phyloP scores from a whole-genome alignment of 2,888 invertebrate genomes.

The Julus scandinavius region DNA sequence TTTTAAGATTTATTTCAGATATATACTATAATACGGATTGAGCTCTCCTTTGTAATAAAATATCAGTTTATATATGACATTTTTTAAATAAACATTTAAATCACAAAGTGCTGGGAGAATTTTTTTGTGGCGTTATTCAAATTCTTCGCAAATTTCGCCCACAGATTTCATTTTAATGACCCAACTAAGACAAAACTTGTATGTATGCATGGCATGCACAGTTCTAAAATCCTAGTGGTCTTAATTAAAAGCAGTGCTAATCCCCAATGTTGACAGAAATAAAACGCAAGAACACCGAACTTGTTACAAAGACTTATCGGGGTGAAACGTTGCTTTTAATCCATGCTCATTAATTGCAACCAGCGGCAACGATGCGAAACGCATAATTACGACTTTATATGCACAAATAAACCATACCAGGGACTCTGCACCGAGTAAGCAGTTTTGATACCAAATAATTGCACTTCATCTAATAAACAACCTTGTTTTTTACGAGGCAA shows the following conservation, averaged over 20 bases:
- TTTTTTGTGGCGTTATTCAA: not conserved
- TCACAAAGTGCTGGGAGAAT: not conserved
- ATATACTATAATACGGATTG: no score
- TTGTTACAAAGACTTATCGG: slow-evolving; percentile 40
- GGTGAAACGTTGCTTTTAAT: slow-evolving; percentile 27
- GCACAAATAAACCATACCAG: not conserved
- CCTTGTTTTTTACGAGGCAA: not conserved
- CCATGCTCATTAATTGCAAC: slow-evolving; percentile 45
- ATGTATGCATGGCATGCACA: not conserved
- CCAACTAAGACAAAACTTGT: not conserved
- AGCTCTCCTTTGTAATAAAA: no score
- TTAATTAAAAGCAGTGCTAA: slow-evolving; percentile 43
- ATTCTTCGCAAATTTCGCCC: not conserved
- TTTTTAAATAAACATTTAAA: no score
- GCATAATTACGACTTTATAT: slow-evolving; percentile 40
- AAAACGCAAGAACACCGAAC: slow-evolving; percentile 18
- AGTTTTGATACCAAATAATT: not conserved
- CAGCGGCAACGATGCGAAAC: slow-evolving; percentile 15
- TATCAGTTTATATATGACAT: no score
- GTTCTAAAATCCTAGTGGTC: slow-evolving; percentile 24
- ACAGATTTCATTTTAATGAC: not conserved
- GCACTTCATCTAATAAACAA: not conserved
- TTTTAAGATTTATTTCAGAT: no score
- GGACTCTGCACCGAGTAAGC: not conserved
- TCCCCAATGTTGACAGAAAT: slow-evolving; percentile 33